Evolutionary conservation across 2,113 vertebrate species (phyloP).

Genomic region (Rhabdomys dilectus): DNA sequence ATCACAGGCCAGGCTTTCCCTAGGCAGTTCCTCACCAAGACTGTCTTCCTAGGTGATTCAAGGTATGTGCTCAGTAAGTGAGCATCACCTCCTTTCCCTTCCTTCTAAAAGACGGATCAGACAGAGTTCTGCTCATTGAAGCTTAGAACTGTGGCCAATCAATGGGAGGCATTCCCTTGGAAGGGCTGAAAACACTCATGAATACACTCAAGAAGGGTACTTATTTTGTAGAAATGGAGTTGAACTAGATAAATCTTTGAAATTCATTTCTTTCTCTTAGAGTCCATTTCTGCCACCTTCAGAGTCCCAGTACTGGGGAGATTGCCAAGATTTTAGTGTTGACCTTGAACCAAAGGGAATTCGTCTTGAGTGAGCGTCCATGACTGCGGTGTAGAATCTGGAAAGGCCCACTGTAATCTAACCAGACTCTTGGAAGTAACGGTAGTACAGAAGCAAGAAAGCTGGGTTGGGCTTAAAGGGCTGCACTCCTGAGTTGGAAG

Average conservation of each 20-base stretch:
- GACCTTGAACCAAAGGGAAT: not conserved
- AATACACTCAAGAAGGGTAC: not conserved
- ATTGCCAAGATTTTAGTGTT: slow-evolving; percentile 17
- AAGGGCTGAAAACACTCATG: not conserved
- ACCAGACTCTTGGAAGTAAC: not conserved
- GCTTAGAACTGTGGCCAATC: not conserved
- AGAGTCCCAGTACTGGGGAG: not conserved
- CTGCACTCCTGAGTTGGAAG: slow-evolving; percentile 5
- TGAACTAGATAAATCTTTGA: slow-evolving; percentile 17
- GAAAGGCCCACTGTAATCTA: not conserved
- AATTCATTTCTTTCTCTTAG: slow-evolving; percentile 20
- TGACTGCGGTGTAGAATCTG: not conserved
- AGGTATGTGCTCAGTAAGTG: not conserved
- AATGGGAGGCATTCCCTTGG: not conserved
- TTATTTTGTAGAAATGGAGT: slow-evolving; percentile 45
- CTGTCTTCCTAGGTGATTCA: not conserved
- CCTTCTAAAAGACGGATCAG: slow-evolving; percentile 30
- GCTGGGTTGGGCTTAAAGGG: not conserved
- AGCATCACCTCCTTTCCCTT: not conserved
- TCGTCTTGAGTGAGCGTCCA: not conserved
- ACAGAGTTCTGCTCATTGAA: slow-evolving; percentile 14
- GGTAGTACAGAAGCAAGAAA: not conserved
- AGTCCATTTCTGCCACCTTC: not conserved
- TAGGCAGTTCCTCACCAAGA: too few relatives aligned
- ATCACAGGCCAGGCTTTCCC: not conserved